phyloP scores from a whole-genome alignment of 2,888 invertebrate species.

The Stenchaetothrips biformis region DNA sequence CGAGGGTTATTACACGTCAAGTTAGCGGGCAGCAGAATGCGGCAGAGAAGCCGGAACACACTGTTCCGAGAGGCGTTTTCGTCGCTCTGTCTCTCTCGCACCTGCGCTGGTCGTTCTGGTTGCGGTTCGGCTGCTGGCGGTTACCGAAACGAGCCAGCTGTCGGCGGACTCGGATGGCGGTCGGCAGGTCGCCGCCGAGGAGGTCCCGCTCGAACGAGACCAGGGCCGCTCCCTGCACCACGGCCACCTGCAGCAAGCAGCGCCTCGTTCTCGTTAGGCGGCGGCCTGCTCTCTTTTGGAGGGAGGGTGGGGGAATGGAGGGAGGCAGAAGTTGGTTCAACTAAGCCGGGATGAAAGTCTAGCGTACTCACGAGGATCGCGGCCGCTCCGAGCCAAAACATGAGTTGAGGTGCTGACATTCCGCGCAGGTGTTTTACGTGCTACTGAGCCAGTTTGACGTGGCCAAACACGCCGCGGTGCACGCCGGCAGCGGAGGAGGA shows the following conservation, averaged over 20 bases:
- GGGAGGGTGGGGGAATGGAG: background rate
- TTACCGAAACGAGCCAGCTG: background rate
- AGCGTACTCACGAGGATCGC: background rate
- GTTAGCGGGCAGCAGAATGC: no score
- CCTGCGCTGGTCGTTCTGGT: background rate
- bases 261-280: background rate
- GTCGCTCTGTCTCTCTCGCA: background rate
- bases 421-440: background rate
- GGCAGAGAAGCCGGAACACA: no score
- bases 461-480: no score
- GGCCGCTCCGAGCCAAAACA: background rate
- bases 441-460: background rate
- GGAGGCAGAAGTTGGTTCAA: background rate
- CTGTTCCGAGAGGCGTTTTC: no score
- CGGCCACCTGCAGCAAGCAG: background rate
- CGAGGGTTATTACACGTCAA: no score
- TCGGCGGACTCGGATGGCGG: background rate
- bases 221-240: background rate
- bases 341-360: background rate
- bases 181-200: background rate
- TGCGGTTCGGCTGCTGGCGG: background rate
- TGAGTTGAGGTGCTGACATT: background rate
- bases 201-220: background rate
- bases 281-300: background rate
- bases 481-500: no score